Base-by-base conservation (phyloP, 2,888 invertebrate genomes). In the Metalampra italica region DNA sequence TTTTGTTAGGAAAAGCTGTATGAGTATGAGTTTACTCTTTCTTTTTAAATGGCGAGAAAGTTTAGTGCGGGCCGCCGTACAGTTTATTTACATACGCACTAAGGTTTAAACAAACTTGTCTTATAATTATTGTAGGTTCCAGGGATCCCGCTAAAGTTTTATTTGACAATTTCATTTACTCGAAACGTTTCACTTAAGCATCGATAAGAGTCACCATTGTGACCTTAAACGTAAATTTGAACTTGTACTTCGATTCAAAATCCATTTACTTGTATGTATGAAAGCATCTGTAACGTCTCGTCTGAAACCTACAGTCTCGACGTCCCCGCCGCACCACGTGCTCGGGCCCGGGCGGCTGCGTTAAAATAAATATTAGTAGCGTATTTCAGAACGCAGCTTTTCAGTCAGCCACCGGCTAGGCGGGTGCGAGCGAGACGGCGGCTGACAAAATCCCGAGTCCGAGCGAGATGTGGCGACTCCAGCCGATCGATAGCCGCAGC, bases 351-450 rank as follows among this genome's bases (percentile, higher is more conserved):
- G 78, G 75, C 75, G 77, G 75, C 71, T 82, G 84, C 78, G 86
- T 87, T 88, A 86, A 88, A 88, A 89, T 88, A 88, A 88, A 88
- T 88, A 89, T 87, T 86, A 87, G 85, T 85, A 85, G 80, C 87
- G 86, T 87, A 84, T 83, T 84, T 80, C 71, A 65, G 82, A 84
- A 83, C 83, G 82, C 80, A 78, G 77, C 76, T 80, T 78, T 83
- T 76, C 71, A 77, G 74, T 75, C 73, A 73, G 71, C 71, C 69
- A 66, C 66, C 68, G 62, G 59, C 66, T 67, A 71, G 56, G 60
- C 65, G 56, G 63, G 82, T 70, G 75, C 56, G 76, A 87, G 62
- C 60, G 75, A 62, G 82, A 80, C 67, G 61, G 66, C 64, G 54
- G 59, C 57, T 70, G 68, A 66, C 68, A 65, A 66, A 68, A 62